These are phyloP conservation scores for Gambusia affinis DNA, from an alignment of 2,113 vertebrate genomes.

Conservation along the genomic window DNA sequence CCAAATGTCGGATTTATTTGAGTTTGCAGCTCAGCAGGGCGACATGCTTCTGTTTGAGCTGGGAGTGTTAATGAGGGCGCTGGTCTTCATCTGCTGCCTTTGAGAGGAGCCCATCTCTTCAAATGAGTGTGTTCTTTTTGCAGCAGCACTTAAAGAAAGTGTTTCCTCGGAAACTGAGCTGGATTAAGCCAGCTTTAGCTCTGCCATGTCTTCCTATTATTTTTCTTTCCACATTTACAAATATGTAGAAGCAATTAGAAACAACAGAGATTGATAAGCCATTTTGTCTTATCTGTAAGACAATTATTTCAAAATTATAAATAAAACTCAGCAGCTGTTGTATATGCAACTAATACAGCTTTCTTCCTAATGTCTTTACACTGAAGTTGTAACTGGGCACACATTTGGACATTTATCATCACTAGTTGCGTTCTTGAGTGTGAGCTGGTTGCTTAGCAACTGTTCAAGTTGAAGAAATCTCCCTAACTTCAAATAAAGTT, in stretches of 20 bases:
- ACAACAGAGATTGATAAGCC: not conserved
- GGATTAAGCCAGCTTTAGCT: not conserved
- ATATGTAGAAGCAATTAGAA: not conserved
- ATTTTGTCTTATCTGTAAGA: no score
- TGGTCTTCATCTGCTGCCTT: constrained; percentile 51
- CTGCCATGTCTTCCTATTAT: not conserved
- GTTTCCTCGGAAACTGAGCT: not conserved
- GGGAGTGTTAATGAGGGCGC: constrained; percentile 58
- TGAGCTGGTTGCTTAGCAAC: constrained; percentile 1
- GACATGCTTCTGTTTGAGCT: constrained; percentile 62
- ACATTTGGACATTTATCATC: not conserved
- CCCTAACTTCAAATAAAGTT: not conserved
- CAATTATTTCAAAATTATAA: not conserved
- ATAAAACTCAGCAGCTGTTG: not conserved
- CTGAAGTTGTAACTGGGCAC: not conserved
- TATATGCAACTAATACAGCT: not conserved
- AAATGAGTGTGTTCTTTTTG: not conserved
- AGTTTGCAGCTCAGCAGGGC: constrained; percentile 61
- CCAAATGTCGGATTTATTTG: constrained; percentile 65
- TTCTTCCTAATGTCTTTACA: not conserved
- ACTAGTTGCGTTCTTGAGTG: not conserved
- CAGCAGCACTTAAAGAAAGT: not conserved
- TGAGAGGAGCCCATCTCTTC: constrained; percentile 19
- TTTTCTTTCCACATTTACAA: not conserved
- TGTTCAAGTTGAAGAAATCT: not conserved